Evolutionary conservation across 2,113 vertebrate species (phyloP), one percentile per base, ranked within the genome.

Genomic region (Lepus americanus): DNA sequence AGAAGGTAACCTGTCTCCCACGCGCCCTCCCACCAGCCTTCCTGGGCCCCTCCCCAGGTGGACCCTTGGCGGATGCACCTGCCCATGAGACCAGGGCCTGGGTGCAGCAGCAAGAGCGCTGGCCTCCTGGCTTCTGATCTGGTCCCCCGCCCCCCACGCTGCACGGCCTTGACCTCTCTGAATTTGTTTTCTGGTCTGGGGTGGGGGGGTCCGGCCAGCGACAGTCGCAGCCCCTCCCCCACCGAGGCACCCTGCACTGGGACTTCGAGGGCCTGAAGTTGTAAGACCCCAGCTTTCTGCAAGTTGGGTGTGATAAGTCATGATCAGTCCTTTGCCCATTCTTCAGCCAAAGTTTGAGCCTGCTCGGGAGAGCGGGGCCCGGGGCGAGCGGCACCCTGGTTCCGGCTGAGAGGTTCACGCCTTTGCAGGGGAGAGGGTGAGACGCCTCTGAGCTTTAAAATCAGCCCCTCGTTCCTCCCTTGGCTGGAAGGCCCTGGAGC

Each of bases 1-100:
- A 99, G 97, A 99, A 99, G 99, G 99, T 99, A 98, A 44, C 80
- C 29, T 23, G 2, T 25, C 72, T 33, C 20, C 55, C 29, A 6
- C 12, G 67, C 0, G 0, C 36, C 2, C 6, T 5, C 76, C 76
- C 16, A 0, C 33, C 44, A 4, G n/a, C 86, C 25, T 77, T n/a
- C 19, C 2, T 3, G 11, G 17, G 39, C 3, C 31, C 64, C 53
- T 59, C 10, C 36, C 29, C 39, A 27, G 33, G 33, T 64, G 2
- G 4, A 11, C 29, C 61, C 85, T 44, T 22, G 44, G 55, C 55
- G 19, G 14, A 13, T 12, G 27, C 39, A 13, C 0, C 49, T 6
- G 8, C 39, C 36, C 0, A 0, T 4, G 19, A 64, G 25, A 73
- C 0, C 0, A 61, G n/a, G 31, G 1, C 6, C 0, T 27, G 12